Evolutionary conservation across 2,113 vertebrate genomes (phyloP).

Genomic region (Cinclus cinclus): DNA sequence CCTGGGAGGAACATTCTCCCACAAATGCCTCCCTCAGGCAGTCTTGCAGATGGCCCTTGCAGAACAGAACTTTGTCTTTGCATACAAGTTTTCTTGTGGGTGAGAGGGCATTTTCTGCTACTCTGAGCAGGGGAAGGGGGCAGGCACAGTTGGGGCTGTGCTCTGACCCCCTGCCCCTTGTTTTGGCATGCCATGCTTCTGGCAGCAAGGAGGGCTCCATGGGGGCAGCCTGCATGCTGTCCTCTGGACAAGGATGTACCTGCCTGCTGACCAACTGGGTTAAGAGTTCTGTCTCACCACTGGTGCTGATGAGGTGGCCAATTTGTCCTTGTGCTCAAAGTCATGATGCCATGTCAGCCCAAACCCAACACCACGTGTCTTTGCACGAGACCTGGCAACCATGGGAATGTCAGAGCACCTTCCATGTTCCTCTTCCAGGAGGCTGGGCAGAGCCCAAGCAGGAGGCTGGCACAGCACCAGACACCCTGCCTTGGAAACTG

Average conservation of each 20-base stretch:
- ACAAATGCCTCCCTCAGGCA: neutral
- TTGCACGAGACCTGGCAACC: neutral
- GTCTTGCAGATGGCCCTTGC: neutral
- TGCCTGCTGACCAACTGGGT: neutral
- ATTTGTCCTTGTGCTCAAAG: neutral
- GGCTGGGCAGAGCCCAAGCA: neutral
- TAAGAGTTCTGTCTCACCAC: neutral
- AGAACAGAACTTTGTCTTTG: neutral
- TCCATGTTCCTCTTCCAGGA: neutral
- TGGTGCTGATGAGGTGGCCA: fast-evolving
- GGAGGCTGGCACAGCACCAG: neutral
- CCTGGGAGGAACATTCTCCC: neutral
- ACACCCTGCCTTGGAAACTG: neutral
- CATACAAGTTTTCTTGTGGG: neutral
- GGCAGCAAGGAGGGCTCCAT: neutral
- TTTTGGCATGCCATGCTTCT: neutral
- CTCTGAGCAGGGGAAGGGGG: neutral
- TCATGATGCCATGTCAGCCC: fast-evolving
- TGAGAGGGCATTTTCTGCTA: neutral
- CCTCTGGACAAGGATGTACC: neutral
- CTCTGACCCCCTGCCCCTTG: fast-evolving
- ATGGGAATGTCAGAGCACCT: neutral
- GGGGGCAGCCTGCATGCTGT: neutral
- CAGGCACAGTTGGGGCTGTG: neutral
- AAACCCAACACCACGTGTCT: fast-evolving